Evolutionary conservation across 2,113 vertebrate genomes (phyloP).

Genomic region (Elachura formosa): DNA sequence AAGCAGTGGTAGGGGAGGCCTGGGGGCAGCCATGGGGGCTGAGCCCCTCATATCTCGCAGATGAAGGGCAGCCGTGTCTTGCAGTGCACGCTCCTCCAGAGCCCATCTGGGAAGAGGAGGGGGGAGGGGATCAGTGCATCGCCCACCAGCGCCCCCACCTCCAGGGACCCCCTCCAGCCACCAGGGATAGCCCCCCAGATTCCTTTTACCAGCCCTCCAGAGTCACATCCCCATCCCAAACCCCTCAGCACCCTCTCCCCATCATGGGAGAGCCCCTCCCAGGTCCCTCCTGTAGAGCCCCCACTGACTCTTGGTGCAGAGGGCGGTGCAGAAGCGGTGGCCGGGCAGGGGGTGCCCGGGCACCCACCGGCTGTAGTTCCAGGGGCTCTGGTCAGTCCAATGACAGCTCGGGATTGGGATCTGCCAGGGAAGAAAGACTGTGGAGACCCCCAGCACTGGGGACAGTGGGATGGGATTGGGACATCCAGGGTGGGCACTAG

Average conservation of each 20-base stretch:
- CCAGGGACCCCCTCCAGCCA: neutral
- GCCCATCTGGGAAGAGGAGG: neutral
- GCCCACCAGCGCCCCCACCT: neutral
- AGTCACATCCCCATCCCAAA: neutral
- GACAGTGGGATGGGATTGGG: too few relatives aligned
- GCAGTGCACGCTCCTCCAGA: neutral
- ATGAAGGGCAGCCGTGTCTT: neutral
- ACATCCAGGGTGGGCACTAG: too few relatives aligned
- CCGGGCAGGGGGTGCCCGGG: neutral
- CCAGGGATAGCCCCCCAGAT: neutral
- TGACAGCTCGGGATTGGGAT: neutral
- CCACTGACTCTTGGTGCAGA: neutral
- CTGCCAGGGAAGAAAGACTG: neutral
- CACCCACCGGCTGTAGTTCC: neutral
- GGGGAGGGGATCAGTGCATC: neutral
- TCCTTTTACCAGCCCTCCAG: neutral
- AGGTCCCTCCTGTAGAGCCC: neutral
- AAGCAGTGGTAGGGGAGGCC: too few relatives aligned
- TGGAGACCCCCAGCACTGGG: neutral
- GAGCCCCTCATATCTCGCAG: neutral
- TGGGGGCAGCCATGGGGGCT: accelerated
- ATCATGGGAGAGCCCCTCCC: accelerated
- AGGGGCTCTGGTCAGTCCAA: neutral
- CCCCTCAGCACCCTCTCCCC: neutral
- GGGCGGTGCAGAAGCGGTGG: neutral